Evolutionary conservation across 2,888 invertebrate genomes (phyloP), one percentile per base, ranked within the genome.

Genomic region (Orthosia gothica): DNA sequence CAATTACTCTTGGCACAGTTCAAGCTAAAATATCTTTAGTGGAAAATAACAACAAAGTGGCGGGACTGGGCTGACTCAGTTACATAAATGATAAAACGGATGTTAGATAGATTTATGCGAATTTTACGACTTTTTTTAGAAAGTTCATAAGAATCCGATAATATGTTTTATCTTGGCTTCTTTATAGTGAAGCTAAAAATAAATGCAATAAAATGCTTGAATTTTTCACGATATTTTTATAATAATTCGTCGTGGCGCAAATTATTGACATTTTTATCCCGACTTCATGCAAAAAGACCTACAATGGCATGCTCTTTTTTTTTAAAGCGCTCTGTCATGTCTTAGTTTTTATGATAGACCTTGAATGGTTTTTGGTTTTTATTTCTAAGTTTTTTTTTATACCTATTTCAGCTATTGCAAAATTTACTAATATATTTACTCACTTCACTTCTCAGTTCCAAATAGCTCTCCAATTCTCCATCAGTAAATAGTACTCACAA

Each of bases 21-120:
- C 32, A 62, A 76, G 61, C 52, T 62, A 49, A 57, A 76, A 72
- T 72, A 67, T 74, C 18, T 79, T 59, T 73, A 64, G 72, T 76
- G 70, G 74, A 80, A 79, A 82, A 82, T 84, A 82, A 87, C 82
- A 86, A 83, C 83, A 67, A 74, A 88, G 74, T 85, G 88, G 82
- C 85, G 85, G 83, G 79, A 76, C 85, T 89, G 85, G 82, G 81
- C 87, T 76, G 79, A 77, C 77, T 82, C 70, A 79, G 68, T 80
- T 71, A 72, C 76, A 82, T 80, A 79, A 74, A 70, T 76, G 71
- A 70, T 76, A 64, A 76, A 81, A 76, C 74, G 76, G 80, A 74
- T 76, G 72, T 66, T 64, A 67, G 40, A 66, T 73, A 74, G 79
- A 76, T 83, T 82, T 79, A 82, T 74, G 74, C 55, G 66, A 75